phyloP scores from a whole-genome alignment of 2,888 invertebrate species.

The Drosophila kuntzei region DNA sequence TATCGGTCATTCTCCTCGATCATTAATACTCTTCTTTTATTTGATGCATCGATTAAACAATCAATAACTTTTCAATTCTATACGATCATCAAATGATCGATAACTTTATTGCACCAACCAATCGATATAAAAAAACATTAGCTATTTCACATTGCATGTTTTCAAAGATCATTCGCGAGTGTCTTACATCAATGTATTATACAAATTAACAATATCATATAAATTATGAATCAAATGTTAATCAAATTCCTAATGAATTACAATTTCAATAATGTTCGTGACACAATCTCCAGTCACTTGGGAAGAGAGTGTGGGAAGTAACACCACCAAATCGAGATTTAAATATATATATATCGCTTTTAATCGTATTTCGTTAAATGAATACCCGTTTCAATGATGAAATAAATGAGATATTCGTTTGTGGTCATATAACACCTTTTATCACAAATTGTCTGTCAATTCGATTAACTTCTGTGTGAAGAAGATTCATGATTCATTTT shows the following conservation, averaged over 20 bases:
- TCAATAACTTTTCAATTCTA: neutral
- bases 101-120: neutral
- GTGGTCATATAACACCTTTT: neutral
- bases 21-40: neutral
- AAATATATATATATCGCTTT: slow-evolving; percentile 24
- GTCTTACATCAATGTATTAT: slow-evolving; percentile 10
- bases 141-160: slow-evolving; percentile 6
- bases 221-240: slow-evolving; percentile 60
- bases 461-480: slow-evolving; percentile 13
- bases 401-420: neutral
- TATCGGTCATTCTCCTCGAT: too few species aligned
- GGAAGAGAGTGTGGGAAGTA: slow-evolving; percentile 6
- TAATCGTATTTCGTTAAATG: slow-evolving; percentile 4
- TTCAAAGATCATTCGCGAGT: slow-evolving; percentile 1
- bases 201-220: slow-evolving; percentile 26
- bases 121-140: neutral
- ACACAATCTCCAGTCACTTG: slow-evolving; percentile 10
- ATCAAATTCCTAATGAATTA: slow-evolving; percentile 35
- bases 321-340: slow-evolving; percentile 1
- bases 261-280: slow-evolving; percentile 24
- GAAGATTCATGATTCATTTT: neutral
- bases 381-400: slow-evolving; percentile 13
- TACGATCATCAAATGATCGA: neutral
- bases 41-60: neutral
- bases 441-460: slow-evolving; percentile 17